Base-by-base conservation (phyloP, 2,888 invertebrate species). In the Noctua pronuba region DNA sequence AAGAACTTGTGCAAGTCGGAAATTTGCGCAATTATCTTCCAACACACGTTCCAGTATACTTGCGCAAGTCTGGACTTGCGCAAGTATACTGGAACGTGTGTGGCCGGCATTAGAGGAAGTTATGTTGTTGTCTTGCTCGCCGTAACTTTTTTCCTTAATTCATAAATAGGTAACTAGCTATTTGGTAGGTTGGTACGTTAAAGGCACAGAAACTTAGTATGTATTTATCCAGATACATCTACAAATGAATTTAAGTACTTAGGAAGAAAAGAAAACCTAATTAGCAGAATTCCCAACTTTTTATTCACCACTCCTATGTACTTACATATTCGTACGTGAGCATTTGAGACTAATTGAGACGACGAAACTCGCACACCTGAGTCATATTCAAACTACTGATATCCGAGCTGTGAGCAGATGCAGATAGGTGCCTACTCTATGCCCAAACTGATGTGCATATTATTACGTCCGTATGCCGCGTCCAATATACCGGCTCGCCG, bases 291-390 rank as follows among this genome's bases (percentile, higher is more conserved):
- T 76, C 0, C 10, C 1, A n/a, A 44, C 3, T 16, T 64, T 73
- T 52, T 35, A 31, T 46, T 64, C 0, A 21, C 16, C 44, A 18
- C 28, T 44, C 18, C 3, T 18, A n/a, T n/a, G 46, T 38, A 46
- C 46, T 46, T 31, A 35, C 18, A 13, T 4, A 65, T 13, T 13
- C 6, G n/a, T 78, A 44, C 13, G 62, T 18, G n/a, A 55, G 24
- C 31, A 35, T 66, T 58, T 35, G 64, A n/a, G 44, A 52, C 52
- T 75, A 75, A 82, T 79, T 74, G 41, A 58, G 65, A 66, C 58
- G 60, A 66, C 28, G 49, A 21, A 64, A 75, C 31, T 35, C 6
- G 28, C 6, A 62, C 80, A 82, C 70, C 69, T 74, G 80, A 35
- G n/a, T 67, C 58, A 24, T 38, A 58, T 41, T 35, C 38, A 58